Base-by-base conservation (phyloP, 1,140 invertebrate species). In the Cephus cinctus region DNA sequence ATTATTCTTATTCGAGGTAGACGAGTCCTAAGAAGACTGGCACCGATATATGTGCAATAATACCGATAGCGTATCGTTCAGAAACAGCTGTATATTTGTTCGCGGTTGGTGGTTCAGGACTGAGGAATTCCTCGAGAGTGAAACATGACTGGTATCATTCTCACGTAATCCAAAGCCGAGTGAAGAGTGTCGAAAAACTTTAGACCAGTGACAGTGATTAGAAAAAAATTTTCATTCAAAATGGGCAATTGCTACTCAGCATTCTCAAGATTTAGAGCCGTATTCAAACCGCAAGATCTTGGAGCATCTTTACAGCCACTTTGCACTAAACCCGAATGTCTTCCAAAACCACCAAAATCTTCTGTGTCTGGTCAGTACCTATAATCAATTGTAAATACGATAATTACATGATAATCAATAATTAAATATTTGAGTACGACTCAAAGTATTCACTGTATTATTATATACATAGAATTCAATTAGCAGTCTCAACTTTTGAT, bases 201-300 rank as follows among this genome's bases (percentile, higher is more conserved):
- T n/a, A n/a, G n/a, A n/a, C n/a, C n/a, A n/a, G n/a, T n/a, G n/a
- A n/a, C n/a, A n/a, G n/a, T n/a, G n/a, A n/a, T n/a, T n/a, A n/a
- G n/a, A n/a, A 39, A 54, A 25, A 12, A 23, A 34, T 25, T 44
- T 12, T 3, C 5, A 4, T 23, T 18, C 42, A 56, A 52, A 39
- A 65, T 65, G 62, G 60, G 56, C 12, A 65, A 61, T 44, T 56
- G 51, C 41, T 66, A 54, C 47, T 60, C 54, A n/a, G 46, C 35
- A 12, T 61, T 57, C 19, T 47, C 12, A 11, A 58, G 49, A 40
- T 43, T 60, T 9, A 45, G 52, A 39, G 41, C 27, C 6, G n/a
- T 62, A 16, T 57, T 61, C 12, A 46, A 44, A 21, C 44, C 35
- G 18, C 47, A 19, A 12, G 36, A 23, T 11, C 30, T 14, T 15